These are phyloP conservation scores for Fulmarus glacialis DNA, from an alignment of 2,113 vertebrate genomes.

Conservation along the genomic window DNA sequence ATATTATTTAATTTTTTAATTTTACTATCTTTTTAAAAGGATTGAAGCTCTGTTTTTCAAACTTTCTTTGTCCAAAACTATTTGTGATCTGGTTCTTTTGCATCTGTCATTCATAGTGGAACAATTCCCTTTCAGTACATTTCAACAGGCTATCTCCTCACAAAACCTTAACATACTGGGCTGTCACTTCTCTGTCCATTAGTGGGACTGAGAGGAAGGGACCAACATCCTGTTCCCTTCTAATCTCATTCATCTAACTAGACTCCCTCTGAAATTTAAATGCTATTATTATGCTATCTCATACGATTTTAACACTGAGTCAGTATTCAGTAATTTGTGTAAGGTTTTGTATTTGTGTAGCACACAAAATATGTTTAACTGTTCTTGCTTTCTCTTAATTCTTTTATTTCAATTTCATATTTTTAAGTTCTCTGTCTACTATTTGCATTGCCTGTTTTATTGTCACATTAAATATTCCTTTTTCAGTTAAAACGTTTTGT, in stretches of 20 bases:
- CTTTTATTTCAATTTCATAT: background rate
- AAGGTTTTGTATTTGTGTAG: background rate
- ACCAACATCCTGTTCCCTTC: background rate
- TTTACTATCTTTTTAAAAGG: background rate
- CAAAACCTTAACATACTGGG: background rate
- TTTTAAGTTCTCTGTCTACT: background rate
- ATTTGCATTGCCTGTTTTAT: background rate
- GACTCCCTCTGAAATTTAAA: background rate
- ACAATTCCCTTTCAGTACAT: background rate
- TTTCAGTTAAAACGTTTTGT: background rate
- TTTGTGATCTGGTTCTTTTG: background rate
- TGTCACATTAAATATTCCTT: background rate
- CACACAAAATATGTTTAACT: background rate
- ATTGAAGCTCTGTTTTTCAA: background rate
- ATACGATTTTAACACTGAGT: background rate
- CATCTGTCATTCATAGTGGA: background rate
- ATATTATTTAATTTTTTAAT: background rate
- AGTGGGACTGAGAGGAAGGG: background rate
- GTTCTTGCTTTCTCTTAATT: background rate
- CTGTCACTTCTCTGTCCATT: background rate
- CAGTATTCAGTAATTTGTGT: background rate
- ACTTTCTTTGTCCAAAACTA: background rate
- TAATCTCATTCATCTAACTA: background rate
- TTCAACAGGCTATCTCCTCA: background rate
- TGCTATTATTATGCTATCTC: background rate